Base-by-base conservation (phyloP, 2,888 invertebrate genomes). In the Drosophila affinis region DNA sequence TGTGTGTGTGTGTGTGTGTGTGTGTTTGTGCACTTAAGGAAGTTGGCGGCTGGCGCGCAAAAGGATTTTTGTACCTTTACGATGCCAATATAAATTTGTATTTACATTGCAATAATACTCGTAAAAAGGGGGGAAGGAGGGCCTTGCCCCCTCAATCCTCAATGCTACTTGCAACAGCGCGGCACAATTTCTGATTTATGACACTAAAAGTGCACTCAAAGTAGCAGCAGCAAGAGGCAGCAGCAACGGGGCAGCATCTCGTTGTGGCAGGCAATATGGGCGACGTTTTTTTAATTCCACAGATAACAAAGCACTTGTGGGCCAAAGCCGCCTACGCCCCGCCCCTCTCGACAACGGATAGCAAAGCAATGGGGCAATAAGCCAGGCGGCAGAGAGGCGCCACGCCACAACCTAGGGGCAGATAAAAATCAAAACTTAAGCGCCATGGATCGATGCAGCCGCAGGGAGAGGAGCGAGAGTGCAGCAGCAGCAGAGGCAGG, bases 71-170 rank as follows among this genome's bases (percentile, higher is more conserved):
- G 77, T 79, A 89, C 87, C 89, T 88, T 88, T 88, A 88, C 89
- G 87, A 88, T 86, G 83, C 77, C 87, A 86, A 89, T 88, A 89
- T 88, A 88, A 87, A 89, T 89, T 89, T 87, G 89, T 89, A 87
- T 87, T 84, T 88, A 73, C 88, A 89, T 88, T 89, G 84, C 87
- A 88, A 87, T 78, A 88, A 88, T 80, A 88, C 39, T 39, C 39
- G 39, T 39, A n/a, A 39, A 24, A 24, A 24, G 24, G 6, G 24
- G 21, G 21, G 21, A 3, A 21, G 21, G 21, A 21, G 21, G 21
- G 3, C 1, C 21, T 21, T 21, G 3, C 3, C 21, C 21, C 21
- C 21, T 21, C 21, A 21, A 21, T 21, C 21, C 21, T 3, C 21
- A 21, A 24, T 24, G 24, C 24, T 45, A 54, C 69, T 55, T 54